Percentiles rank a stretch among this genome's conserved stretches.
Evolutionary conservation across 2,113 vertebrate species (phyloP).

Genomic region (Enhydra lutris): DNA sequence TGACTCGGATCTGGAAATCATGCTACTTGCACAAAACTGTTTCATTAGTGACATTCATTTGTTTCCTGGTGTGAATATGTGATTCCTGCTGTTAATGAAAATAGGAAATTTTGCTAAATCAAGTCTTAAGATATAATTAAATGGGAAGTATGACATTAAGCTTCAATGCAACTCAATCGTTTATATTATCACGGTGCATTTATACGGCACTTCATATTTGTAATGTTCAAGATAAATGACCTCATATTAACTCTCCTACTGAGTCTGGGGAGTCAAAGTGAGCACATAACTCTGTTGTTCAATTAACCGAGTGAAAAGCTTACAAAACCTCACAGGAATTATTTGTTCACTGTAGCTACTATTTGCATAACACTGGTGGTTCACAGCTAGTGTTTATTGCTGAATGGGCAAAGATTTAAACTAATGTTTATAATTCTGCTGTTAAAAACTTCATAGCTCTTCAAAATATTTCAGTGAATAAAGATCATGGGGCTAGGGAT

Average conservation of each 20-base stretch:
- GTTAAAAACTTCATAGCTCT: constrained; percentile 4
- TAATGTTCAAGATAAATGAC: constrained; percentile 5
- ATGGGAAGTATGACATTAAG: constrained; percentile 7
- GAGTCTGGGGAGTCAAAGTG: constrained; percentile 1
- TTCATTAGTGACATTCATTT: constrained; percentile 15
- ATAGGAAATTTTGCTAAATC: constrained; percentile 40
- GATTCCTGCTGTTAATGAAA: constrained; percentile 24
- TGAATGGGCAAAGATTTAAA: constrained; percentile 20
- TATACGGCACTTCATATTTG: constrained; percentile 16
- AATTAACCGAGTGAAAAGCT: constrained; percentile 49
- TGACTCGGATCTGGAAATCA: not conserved
- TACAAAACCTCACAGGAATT: constrained; percentile 4
- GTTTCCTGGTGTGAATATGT: constrained; percentile 20
- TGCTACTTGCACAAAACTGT: not conserved
- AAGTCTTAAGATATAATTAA: constrained; percentile 45
- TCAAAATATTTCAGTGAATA: constrained; percentile 12
- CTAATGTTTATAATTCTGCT: not conserved
- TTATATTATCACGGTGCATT: not conserved
- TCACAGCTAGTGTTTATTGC: not conserved
- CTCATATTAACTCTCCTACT: constrained; percentile 25
- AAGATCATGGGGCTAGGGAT: constrained; percentile 21
- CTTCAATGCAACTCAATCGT: not conserved
- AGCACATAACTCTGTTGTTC: constrained; percentile 31
- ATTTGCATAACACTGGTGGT: not conserved
- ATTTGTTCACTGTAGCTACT: constrained; percentile 7